Evolutionary conservation across 1,140 invertebrate species (phyloP).

Genomic region (Carcinoscorpius rotundicauda): DNA sequence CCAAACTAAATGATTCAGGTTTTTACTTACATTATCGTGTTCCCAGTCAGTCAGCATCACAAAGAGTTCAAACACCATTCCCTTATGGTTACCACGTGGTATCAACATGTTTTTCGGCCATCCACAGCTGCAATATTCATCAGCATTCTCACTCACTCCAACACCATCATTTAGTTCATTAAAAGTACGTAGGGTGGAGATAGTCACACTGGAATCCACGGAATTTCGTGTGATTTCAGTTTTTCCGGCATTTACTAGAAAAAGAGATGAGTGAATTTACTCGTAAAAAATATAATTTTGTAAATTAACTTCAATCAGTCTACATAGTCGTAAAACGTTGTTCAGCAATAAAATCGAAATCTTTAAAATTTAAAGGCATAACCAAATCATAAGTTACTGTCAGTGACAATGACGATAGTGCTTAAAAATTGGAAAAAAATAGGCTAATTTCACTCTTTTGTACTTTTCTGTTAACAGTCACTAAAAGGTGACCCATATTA

Average conservation of each 20-base stretch:
- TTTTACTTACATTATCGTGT: conserved; percentile 41
- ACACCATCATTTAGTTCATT: conserved; percentile 34
- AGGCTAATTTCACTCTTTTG: too few species aligned
- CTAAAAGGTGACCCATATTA: too few species aligned
- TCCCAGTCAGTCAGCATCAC: conserved; percentile 65
- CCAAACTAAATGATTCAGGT: too few species aligned
- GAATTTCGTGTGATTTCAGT: conserved; percentile 49
- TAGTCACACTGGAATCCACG: conserved; percentile 52
- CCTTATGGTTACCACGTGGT: conserved; percentile 54
- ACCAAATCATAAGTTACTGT: too few species aligned
- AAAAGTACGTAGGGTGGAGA: conserved; percentile 50
- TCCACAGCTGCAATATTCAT: conserved; percentile 57
- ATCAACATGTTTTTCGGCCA: conserved; percentile 76
- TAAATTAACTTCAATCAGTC: too few species aligned
- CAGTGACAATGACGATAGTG: too few species aligned
- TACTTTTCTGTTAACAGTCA: too few species aligned
- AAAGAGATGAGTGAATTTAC: background rate
- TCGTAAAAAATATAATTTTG: too few species aligned
- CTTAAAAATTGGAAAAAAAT: too few species aligned
- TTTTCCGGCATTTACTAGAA: conserved; percentile 45
- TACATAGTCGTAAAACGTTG: too few species aligned
- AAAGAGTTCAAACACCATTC: conserved; percentile 56
- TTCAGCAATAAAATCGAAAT: too few species aligned
- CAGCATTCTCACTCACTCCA: conserved; percentile 15
- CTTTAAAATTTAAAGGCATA: too few species aligned